Percentiles rank a stretch among this genome's conserved stretches.
phyloP scores from a whole-genome alignment of 2,888 invertebrate species.

The Calliphora vomitoria region DNA sequence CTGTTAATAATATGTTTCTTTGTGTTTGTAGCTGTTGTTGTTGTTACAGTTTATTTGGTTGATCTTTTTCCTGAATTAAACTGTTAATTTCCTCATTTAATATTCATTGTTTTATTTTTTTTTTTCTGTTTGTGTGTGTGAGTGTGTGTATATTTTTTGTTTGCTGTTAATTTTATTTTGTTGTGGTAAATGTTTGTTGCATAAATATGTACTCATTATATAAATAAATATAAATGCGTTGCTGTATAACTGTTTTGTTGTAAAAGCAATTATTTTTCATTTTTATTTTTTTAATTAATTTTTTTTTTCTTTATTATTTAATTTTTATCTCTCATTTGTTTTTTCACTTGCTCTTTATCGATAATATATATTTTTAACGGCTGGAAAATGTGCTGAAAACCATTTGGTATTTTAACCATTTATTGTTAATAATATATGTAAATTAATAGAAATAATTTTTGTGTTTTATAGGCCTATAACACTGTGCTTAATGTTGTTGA shows the following conservation, averaged over 20 bases:
- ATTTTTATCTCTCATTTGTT: constrained; percentile 3
- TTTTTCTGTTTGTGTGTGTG: neutral
- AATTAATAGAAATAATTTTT: constrained; percentile 59
- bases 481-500: constrained; percentile 53
- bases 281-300: constrained; percentile 53
- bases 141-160: neutral
- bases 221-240: constrained; percentile 10
- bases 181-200: constrained; percentile 52
- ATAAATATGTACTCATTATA: constrained; percentile 36
- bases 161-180: constrained; percentile 31
- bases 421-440: constrained; percentile 43
- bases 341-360: neutral
- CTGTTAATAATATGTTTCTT: neutral
- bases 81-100: constrained; percentile 62
- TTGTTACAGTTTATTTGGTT: constrained; percentile 25
- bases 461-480: constrained; percentile 53
- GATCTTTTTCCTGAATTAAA: constrained; percentile 48
- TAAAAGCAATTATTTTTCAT: constrained; percentile 56
- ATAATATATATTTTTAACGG: constrained; percentile 1
- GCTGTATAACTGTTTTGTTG: constrained; percentile 17
- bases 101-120: constrained; percentile 58
- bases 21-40: constrained; percentile 2
- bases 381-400: constrained; percentile 15
- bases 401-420: constrained; percentile 23
- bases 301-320: constrained; percentile 35